phyloP scores from a whole-genome alignment of 2,113 vertebrate genomes.

The Microtus pennsylvanicus region DNA sequence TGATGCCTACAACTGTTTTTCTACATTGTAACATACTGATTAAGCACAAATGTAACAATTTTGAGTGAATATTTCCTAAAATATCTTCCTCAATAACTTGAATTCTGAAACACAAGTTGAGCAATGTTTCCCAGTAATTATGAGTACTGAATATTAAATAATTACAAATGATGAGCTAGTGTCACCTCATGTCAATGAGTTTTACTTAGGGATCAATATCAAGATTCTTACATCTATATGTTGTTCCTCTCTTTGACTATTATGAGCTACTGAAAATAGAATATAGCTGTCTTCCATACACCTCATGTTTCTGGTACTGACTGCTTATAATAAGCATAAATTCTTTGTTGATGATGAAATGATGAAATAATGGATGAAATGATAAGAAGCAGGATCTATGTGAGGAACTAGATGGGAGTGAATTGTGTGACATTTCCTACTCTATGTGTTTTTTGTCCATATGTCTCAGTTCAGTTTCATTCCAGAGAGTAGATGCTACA shows the following conservation, averaged over 20 bases:
- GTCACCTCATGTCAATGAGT: not conserved
- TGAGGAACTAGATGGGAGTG: not conserved
- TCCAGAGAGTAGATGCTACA: slow-evolving; percentile 54
- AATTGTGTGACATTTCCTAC: slow-evolving; percentile 7
- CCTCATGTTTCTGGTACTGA: not conserved
- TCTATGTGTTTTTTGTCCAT: not conserved
- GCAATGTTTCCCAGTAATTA: not conserved
- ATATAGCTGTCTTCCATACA: not conserved
- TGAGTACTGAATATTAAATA: not conserved
- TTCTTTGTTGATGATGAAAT: not conserved
- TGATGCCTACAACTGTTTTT: slow-evolving; percentile 22
- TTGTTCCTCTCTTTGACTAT: not conserved
- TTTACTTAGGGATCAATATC: not conserved
- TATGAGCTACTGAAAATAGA: not conserved
- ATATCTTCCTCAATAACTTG: not conserved
- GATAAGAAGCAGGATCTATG: not conserved
- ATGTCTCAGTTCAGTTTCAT: slow-evolving; percentile 18
- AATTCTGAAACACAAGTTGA: slow-evolving; percentile 22
- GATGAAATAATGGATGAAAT: not conserved
- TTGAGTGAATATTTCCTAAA: slow-evolving; percentile 13
- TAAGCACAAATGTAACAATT: not conserved
- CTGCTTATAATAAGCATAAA: not conserved
- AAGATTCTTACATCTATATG: not conserved
- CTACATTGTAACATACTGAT: not conserved
- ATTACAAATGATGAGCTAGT: not conserved